Evolutionary conservation across 1,140 invertebrate species (phyloP).

Genomic region (Hestina assimilis): DNA sequence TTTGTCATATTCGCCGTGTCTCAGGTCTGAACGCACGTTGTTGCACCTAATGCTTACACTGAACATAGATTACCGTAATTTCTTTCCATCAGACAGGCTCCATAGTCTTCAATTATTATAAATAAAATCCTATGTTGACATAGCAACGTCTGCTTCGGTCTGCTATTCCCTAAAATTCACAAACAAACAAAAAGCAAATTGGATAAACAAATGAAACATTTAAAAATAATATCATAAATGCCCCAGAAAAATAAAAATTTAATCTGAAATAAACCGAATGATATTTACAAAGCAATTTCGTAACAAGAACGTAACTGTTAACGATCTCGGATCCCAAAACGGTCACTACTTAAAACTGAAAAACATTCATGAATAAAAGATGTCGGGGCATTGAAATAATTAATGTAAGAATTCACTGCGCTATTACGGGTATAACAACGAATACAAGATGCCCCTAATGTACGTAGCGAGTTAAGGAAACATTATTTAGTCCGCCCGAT

Average conservation of each 20-base stretch:
- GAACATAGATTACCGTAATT: no score
- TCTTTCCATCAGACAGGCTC: no score
- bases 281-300: conserved; percentile 16
- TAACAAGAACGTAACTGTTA: conserved; percentile 10
- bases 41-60: no score
- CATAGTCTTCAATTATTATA: no score
- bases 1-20: no score
- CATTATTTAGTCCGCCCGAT: conserved; percentile 33
- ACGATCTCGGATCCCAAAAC: conserved; percentile 8
- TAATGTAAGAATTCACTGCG: conserved; percentile 22
- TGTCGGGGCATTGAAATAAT: conserved; percentile 18
- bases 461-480: conserved; percentile 33
- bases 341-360: conserved; percentile 17
- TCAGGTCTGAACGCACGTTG: no score
- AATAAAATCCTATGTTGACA: no score
- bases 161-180: no score
- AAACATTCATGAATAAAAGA: conserved; percentile 16
- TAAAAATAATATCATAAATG: neutral
- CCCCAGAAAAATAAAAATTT: neutral
- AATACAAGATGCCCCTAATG: conserved; percentile 37
- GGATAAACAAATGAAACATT: neutral
- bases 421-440: conserved; percentile 27
- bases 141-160: no score
- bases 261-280: neutral
- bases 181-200: no score